These are phyloP conservation scores for Allophyes oxyacanthae DNA, from an alignment of 2,888 invertebrate species.

Conservation along the genomic window DNA sequence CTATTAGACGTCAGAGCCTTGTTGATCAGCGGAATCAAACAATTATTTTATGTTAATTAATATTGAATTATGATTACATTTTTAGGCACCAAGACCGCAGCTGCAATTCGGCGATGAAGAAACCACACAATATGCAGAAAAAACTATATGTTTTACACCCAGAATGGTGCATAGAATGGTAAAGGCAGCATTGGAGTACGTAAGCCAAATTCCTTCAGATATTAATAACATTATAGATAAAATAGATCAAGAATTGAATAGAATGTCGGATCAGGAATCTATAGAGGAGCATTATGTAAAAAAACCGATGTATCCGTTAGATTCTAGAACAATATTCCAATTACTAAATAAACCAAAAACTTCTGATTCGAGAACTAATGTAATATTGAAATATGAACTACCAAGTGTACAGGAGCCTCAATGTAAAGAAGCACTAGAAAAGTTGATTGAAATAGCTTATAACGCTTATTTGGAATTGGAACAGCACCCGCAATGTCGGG, in stretches of 20 bases:
- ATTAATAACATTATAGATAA: conserved; percentile 24
- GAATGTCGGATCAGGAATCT: conserved; percentile 2
- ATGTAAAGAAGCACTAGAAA: conserved; percentile 59
- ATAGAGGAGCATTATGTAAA: conserved; percentile 12
- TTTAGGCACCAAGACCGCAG: conserved; percentile 18
- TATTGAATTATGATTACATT: background rate
- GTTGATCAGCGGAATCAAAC: background rate
- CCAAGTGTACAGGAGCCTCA: conserved; percentile 49
- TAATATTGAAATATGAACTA: conserved; percentile 57
- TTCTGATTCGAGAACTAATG: conserved; percentile 35
- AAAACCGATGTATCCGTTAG: conserved; percentile 31
- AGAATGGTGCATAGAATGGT: conserved; percentile 33
- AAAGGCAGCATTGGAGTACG: conserved; percentile 38
- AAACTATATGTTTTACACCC: conserved; percentile 38
- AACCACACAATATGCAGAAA: conserved; percentile 7
- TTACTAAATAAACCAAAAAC: conserved; percentile 16
- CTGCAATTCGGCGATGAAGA: conserved; percentile 12
- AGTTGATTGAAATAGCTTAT: conserved; percentile 58
- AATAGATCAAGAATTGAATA: conserved; percentile 32
- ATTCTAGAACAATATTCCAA: conserved; percentile 33
- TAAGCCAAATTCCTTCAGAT: conserved; percentile 33
- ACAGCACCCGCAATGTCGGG: conserved; percentile 49
- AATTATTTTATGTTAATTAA: background rate
- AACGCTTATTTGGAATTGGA: conserved; percentile 52
- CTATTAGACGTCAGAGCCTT: background rate